Conservation (phyloP, 2,113 vertebrate species). For the Calypte anna region DNA sequence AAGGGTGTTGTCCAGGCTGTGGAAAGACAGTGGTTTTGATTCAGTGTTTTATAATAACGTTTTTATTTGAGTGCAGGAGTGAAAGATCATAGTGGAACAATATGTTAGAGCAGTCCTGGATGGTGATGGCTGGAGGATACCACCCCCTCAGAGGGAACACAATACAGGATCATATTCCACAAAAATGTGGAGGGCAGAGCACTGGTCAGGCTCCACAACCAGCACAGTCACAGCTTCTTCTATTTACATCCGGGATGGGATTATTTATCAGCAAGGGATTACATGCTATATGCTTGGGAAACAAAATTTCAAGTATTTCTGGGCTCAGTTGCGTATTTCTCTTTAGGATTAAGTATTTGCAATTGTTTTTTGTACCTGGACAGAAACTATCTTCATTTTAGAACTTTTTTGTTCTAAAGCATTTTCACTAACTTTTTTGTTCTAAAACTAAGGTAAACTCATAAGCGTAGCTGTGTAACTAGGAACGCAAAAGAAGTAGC, state of each 20-base stretch:
- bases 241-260: background rate
- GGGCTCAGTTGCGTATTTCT: background rate
- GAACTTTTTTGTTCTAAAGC: background rate
- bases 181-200: background rate
- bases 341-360: background rate
- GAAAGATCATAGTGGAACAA: background rate
- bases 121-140: background rate
- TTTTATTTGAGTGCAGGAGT: background rate
- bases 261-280: background rate
- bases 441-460: background rate
- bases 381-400: background rate
- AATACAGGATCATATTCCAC: background rate
- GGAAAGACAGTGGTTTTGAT: background rate
- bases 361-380: accelerated
- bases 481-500: background rate
- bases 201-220: background rate
- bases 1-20: background rate
- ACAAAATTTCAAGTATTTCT: background rate
- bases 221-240: background rate
- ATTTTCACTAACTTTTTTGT: background rate
- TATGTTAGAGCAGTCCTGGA: background rate
- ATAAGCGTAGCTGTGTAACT: background rate
- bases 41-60: background rate
- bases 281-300: background rate
- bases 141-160: background rate